These are phyloP conservation scores for Penaeus monodon DNA, from an alignment of 2,888 invertebrate species.

Conservation along the genomic window DNA sequence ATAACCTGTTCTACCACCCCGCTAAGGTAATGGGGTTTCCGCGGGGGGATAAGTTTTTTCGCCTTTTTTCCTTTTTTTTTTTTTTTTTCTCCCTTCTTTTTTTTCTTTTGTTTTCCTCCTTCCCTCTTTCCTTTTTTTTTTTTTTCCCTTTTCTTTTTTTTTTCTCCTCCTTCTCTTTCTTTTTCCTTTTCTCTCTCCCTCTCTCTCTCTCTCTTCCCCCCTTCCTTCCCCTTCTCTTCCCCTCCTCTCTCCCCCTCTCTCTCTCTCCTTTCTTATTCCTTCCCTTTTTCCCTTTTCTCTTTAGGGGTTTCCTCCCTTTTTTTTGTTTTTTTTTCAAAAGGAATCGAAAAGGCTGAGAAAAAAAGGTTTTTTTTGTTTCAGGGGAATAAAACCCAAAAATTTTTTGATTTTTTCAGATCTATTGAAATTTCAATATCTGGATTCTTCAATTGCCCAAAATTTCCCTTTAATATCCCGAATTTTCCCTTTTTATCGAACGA, in stretches of 20 bases:
- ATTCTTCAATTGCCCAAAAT: too few species aligned
- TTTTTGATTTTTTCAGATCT: too few species aligned
- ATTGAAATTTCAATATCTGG: too few species aligned
- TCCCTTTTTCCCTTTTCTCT: neutral
- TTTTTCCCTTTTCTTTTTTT: neutral
- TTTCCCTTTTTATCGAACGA: too few species aligned
- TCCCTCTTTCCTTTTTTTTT: neutral
- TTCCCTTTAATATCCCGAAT: too few species aligned
- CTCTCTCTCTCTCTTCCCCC: neutral
- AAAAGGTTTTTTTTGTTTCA: too few species aligned
- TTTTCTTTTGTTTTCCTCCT: too few species aligned
- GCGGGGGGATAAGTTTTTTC: too few species aligned
- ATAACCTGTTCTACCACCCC: conserved; percentile 98
- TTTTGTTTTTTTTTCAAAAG: neutral
- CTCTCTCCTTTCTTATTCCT: neutral
- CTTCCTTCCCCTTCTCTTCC: neutral
- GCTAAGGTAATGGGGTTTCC: conserved; percentile 71
- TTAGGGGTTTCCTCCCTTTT: too few species aligned
- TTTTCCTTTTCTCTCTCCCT: neutral
- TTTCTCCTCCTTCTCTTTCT: neutral
- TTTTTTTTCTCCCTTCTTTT: neutral
- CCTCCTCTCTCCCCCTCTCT: neutral
- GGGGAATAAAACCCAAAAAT: too few species aligned
- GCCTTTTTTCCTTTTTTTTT: neutral
- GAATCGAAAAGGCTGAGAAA: too few species aligned